Base-by-base conservation (phyloP, 1,140 invertebrate species). In the Choristoneura fumiferana region DNA sequence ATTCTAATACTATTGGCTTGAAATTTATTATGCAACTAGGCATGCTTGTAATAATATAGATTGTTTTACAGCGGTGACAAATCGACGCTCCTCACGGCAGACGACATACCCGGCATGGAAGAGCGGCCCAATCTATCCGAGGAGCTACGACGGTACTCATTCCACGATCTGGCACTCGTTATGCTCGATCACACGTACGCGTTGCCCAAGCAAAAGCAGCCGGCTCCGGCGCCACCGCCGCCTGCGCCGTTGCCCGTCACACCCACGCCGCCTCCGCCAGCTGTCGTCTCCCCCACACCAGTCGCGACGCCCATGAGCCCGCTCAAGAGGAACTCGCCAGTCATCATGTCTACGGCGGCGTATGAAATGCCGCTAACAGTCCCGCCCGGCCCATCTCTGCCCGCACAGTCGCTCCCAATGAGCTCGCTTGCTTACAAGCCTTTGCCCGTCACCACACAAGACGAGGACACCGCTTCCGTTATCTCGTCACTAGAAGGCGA, bases 101-200 rank as follows among this genome's bases (percentile, higher is more conserved):
- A 90, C 67, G 89, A 90, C 56, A 87, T 89, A 38, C 76, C 86
- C 37, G 87, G 87, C 10, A 87, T 79, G 67, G 89, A 90, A 67
- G 89, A 90, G 58, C 76, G 86, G 54, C 87, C 89, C 6, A 86
- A 89, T 54, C 63, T 89, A n/a, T 77, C 84, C n/a, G 87, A 90
- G 55, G 89, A 90, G 58, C 57, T 89, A 38, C 65, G 77, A 37
- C 73, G 81, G 39, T 87, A 87, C 61, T 81, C 87, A 35, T 78
- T 79, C 57, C 84, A 89, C 40, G 65, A 76, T 4, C 60, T 90
- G 34, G 87, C 87, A 9, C 78, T 89, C 57, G 74, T 90, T 10
- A 90, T 90, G 89, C 65, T 90, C n/a, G 89, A 90, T 62, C 89
- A 90, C 53, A 90, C 88, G 4, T 90, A 90, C 62, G 75, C 89